Conservation (phyloP, 2,113 vertebrate genomes). For the Psettodes erumei region DNA sequence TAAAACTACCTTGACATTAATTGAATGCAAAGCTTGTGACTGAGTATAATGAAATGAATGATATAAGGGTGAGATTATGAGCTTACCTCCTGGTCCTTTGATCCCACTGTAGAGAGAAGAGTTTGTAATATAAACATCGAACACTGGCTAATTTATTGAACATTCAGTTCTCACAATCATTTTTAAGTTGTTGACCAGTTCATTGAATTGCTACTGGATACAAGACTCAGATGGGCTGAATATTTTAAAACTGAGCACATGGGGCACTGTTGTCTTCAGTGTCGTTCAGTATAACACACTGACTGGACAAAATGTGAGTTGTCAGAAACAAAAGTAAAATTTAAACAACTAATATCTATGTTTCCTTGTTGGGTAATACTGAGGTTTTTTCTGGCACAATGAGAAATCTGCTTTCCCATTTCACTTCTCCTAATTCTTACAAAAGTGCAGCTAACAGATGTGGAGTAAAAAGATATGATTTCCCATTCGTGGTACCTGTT, state of each 20-base stretch:
- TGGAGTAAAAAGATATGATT: not conserved
- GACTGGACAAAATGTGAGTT: not conserved
- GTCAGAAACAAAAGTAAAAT: not conserved
- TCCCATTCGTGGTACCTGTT: conserved; percentile 50
- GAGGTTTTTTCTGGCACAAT: not conserved
- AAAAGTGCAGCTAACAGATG: not conserved
- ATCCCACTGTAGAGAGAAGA: conserved; percentile 74
- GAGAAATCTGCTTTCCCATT: not conserved
- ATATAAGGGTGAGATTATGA: not conserved
- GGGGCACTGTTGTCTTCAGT: not conserved
- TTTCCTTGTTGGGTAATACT: not conserved
- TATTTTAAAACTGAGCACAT: not conserved
- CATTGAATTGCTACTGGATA: not conserved
- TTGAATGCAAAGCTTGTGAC: not conserved
- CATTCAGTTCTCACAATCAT: not conserved
- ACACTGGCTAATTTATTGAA: not conserved
- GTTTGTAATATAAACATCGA: not conserved
- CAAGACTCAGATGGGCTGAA: too few species aligned
- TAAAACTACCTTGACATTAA: not conserved
- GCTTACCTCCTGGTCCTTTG: conserved; percentile 83
- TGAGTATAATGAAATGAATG: not conserved
- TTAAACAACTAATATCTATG: not conserved
- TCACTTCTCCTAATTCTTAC: conserved; percentile 20
- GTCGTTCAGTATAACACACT: not conserved
- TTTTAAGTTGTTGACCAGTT: not conserved